Evolutionary conservation across 2,113 vertebrate genomes (phyloP).

Genomic region (Macheiramphus alcinus): DNA sequence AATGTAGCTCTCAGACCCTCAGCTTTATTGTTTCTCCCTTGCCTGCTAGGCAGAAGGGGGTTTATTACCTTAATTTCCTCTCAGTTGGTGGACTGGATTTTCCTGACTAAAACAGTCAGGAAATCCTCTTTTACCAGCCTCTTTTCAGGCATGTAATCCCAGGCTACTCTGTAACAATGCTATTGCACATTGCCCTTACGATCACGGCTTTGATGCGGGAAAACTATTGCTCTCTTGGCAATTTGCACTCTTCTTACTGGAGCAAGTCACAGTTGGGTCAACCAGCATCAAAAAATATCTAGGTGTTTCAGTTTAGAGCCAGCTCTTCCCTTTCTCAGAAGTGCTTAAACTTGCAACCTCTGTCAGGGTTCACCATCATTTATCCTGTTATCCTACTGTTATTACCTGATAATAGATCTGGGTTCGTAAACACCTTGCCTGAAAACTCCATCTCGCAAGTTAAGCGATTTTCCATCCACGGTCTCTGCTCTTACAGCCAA

Average conservation of each 20-base stretch:
- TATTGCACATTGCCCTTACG: neutral
- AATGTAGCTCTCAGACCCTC: neutral
- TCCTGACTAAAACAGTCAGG: neutral
- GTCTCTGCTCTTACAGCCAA: neutral
- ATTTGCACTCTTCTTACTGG: neutral
- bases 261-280: neutral
- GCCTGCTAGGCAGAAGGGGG: neutral
- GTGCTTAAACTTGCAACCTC: neutral
- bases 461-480: neutral
- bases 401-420: neutral
- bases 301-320: neutral
- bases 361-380: neutral
- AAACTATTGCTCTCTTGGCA: neutral
- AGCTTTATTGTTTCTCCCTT: neutral
- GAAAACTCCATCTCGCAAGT: conserved; percentile 8
- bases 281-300: neutral
- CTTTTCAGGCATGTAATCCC: neutral
- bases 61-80: neutral
- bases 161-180: neutral
- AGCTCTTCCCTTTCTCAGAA: neutral
- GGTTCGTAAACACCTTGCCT: neutral
- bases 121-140: neutral
- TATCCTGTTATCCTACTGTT: neutral
- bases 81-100: neutral
- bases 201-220: neutral